Conservation (phyloP, 2,797 vertebrate genomes). For the Diplodus sargus region DNA sequence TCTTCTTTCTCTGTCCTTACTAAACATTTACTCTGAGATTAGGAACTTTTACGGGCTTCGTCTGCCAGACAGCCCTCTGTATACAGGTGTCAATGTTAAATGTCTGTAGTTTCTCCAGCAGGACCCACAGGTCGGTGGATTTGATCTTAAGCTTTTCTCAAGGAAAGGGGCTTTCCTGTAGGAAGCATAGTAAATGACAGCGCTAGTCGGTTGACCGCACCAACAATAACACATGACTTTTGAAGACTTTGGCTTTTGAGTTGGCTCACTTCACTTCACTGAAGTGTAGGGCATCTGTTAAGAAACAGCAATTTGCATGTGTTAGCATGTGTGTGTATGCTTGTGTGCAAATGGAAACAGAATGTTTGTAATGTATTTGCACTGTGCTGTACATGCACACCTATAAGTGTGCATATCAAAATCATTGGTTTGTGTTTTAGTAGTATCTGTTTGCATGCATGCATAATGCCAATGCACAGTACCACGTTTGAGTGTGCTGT, state of each 20-base stretch:
- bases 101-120: constrained; percentile 59
- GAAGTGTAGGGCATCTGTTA: constrained; percentile 24
- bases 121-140: constrained; percentile 31
- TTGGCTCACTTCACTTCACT: constrained; percentile 45
- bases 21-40: constrained; percentile 71
- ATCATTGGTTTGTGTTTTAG: background rate
- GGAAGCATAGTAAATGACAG: constrained; percentile 53
- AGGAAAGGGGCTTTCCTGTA: constrained; percentile 41
- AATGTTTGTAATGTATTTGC: constrained; percentile 2
- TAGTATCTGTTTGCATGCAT: background rate
- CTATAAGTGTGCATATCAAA: background rate
- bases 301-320: background rate
- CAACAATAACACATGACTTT: constrained; percentile 42
- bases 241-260: constrained; percentile 32
- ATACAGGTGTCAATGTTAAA: constrained; percentile 52
- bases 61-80: constrained; percentile 45
- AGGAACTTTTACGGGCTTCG: constrained; percentile 51
- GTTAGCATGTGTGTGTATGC: background rate
- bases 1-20: constrained; percentile 36
- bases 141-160: constrained; percentile 15
- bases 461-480: background rate
- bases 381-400: background rate
- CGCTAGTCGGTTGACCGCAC: constrained; percentile 6
- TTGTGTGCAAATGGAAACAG: background rate
- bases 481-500: background rate